Evolutionary conservation across 2,888 invertebrate species (phyloP).

Genomic region (Drosophila kanekoi): DNA sequence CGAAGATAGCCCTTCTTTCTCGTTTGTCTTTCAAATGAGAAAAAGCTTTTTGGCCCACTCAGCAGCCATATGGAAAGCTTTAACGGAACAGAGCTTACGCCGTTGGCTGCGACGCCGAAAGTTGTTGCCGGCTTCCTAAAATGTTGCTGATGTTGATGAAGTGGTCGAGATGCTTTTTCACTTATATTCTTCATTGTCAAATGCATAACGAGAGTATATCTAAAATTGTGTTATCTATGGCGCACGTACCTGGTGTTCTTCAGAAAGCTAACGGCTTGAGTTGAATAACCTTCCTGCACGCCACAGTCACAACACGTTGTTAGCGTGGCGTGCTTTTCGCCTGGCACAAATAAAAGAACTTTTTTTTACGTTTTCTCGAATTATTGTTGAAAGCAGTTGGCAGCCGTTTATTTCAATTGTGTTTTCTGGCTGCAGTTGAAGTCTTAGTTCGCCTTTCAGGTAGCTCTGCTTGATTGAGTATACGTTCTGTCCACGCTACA

Average conservation of each 20-base stretch:
- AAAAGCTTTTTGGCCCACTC: conserved; percentile 44
- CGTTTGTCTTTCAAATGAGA: conserved; percentile 14
- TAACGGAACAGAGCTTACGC: conserved; percentile 63
- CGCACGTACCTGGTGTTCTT: conserved; percentile 15
- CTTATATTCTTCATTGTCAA: not conserved
- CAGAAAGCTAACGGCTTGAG: conserved; percentile 8
- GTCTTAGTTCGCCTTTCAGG: conserved; percentile 7
- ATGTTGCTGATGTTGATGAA: conserved; percentile 48
- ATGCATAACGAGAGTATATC: conserved; percentile 3
- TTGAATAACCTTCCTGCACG: conserved; percentile 58
- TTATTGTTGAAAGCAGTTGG: conserved; percentile 39
- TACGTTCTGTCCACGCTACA: conserved; percentile 60
- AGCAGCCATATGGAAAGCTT: conserved; percentile 48
- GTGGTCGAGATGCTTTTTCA: not conserved
- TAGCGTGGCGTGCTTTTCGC: conserved; percentile 34
- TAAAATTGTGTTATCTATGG: conserved; percentile 5
- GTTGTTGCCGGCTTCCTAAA: conserved; percentile 4
- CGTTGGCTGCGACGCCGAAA: conserved; percentile 4
- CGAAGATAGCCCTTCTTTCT: no score
- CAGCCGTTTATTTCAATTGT: conserved; percentile 13
- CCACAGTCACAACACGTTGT: conserved; percentile 32
- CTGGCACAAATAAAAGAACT: conserved; percentile 44
- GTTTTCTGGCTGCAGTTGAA: not conserved
- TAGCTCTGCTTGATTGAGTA: conserved; percentile 10
- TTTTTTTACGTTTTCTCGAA: conserved; percentile 26